Evolutionary conservation across 1,140 invertebrate genomes (phyloP).

Genomic region (Ericerus pela): DNA sequence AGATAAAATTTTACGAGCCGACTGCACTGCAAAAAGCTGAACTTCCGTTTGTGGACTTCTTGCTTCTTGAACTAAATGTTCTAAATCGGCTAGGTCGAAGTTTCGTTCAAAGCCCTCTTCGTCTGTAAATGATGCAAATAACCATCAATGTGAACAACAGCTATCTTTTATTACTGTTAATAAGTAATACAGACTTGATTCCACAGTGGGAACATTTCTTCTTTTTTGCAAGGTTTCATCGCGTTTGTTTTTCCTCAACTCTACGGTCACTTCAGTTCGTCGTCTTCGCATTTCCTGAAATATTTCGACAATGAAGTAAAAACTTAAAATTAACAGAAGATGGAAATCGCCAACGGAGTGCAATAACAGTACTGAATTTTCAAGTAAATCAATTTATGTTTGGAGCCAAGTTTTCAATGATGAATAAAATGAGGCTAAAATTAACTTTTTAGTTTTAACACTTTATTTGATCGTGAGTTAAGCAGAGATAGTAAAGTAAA

Average conservation of each 20-base stretch:
- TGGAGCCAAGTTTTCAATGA: no score
- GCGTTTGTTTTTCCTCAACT: conserved; percentile 90
- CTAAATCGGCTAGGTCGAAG: conserved; percentile 45
- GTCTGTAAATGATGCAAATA: conserved; percentile 32
- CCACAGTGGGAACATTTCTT: conserved; percentile 74
- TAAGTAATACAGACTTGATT: conserved; percentile 43
- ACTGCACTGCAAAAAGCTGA: conserved; percentile 68
- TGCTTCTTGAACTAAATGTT: conserved; percentile 48
- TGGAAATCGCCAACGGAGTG: no score
- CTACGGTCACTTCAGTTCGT: conserved; percentile 87
- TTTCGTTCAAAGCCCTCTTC: conserved; percentile 57
- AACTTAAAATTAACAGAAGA: no score
- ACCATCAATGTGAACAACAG: background rate
- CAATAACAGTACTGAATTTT: no score
- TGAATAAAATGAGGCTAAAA: no score
- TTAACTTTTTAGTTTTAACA: no score
- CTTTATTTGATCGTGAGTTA: no score
- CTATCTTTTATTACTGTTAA: conserved; percentile 10
- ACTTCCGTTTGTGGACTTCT: conserved; percentile 53
- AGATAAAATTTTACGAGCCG: conserved; percentile 84
- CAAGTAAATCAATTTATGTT: no score
- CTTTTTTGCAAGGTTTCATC: conserved; percentile 91
- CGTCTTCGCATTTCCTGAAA: conserved; percentile 94
- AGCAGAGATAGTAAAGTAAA: no score
- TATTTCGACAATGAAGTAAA: no score